Evolutionary conservation across 1,140 invertebrate species (phyloP), one percentile per base, ranked within the genome.

Genomic region (Macrosteles quadrilineatus): DNA sequence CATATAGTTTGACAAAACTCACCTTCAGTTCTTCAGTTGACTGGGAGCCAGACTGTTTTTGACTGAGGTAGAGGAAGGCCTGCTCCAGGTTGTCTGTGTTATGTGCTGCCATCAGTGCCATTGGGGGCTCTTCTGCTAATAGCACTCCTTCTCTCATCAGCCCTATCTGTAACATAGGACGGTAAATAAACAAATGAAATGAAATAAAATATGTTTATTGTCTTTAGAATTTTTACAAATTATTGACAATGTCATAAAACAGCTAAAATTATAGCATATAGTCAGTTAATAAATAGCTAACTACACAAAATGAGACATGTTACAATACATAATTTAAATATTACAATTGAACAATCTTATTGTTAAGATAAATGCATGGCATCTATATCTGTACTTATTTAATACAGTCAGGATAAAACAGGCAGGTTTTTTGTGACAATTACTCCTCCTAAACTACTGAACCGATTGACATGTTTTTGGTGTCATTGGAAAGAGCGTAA

Each of bases 111-210:
- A 88, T 80, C 1, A 88, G 75, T 29, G 75, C 77, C 2, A 82
- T 76, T 0, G 87, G 87, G 32, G 83, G 80, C 65, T 85, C 80
- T 77, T 88, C 86, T 0, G 86, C 87, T 45, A 88, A 75, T 17
- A 88, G 76, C 30, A 82, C 77, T 6, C 87, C 87, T 71, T 81
- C 82, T 76, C 87, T 78, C 85, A 88, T 88, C 31, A 88, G 76
- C 12, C 86, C 87, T 69, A 87, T 85, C 83, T 84, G 71, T 40
- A 70, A 76, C 47, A 50, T n/a, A 50, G 9, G 9, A 11, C 36
- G 9, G 9, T 43, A 43, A 43, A 17, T 11, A 17, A 11, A 17
- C 9, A 17, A 9, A 43, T 11, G 9, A 43, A 43, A 9, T n/a
- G n/a, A n/a, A n/a, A n/a, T n/a, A n/a, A n/a, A n/a, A n/a, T n/a